Conservation (phyloP, 2,888 invertebrate genomes). For the Xestia xanthographa region DNA sequence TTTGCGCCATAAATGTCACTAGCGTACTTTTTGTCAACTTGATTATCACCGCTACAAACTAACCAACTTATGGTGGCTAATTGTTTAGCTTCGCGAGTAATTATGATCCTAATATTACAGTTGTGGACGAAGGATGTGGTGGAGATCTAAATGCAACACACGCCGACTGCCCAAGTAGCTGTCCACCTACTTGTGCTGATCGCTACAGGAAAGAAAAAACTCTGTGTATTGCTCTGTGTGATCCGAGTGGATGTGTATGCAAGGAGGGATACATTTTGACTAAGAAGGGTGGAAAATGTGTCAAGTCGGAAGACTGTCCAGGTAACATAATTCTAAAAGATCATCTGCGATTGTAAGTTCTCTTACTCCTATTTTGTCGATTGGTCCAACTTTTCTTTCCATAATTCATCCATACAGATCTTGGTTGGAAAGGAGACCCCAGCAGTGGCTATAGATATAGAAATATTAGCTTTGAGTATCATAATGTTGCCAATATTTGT, state of each 20-base stretch:
- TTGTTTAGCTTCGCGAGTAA: not conserved
- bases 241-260: constrained; percentile 7
- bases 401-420: not conserved
- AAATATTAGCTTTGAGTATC: not conserved
- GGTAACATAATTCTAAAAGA: not conserved
- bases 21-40: not conserved
- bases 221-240: constrained; percentile 10
- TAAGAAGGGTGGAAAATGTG: not conserved
- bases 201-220: not conserved
- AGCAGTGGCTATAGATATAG: not conserved
- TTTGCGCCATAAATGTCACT: not conserved
- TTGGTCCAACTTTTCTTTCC: not conserved
- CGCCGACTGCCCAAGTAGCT: constrained; percentile 2
- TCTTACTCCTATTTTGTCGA: not conserved
- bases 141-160: constrained; percentile 16
- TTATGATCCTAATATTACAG: not conserved
- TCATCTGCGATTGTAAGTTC: not conserved
- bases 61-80: not conserved
- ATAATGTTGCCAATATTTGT: not conserved
- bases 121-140: constrained; percentile 20
- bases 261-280: not conserved
- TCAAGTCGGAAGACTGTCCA: not conserved
- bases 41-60: not conserved
- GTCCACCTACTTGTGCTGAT: constrained; percentile 15
- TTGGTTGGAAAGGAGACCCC: constrained; percentile 10